Evolutionary conservation across 2,888 invertebrate genomes (phyloP), one percentile per base, ranked within the genome.

Genomic region (Aleiodes alternator): DNA sequence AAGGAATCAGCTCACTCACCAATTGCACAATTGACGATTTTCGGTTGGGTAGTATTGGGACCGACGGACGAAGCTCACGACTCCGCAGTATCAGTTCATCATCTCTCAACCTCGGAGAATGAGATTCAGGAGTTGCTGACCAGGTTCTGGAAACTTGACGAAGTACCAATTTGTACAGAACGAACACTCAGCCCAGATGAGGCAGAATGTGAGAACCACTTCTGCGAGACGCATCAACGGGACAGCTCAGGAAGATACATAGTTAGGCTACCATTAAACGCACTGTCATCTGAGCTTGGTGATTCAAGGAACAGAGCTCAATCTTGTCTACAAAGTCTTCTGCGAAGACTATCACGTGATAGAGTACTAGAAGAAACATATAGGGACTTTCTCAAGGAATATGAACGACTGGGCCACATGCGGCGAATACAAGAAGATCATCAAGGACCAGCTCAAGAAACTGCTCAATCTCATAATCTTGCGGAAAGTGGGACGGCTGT

Each of bases 251-350:
- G 83, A 0, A 70, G 80, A 61, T 85, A 84, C 75, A 69, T 75
- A 7, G 82, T 82, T 11, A 76, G 70, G 34, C 66, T 83, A n/a
- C 85, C 83, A 12, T 76, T 82, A 68, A 80, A 70, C 29, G 68
- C 75, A 59, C 51, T 77, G 31, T 29, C 73, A 43, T 53, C 72
- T n/a, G 29, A 7, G 31, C 59, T 59, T 1, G 59, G 59, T 12
- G 31, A 59, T n/a, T 59, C 59, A 59, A 3, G 12, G 4, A 14
- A 11, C n/a, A 57, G 23, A 6, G 57, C 57, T 11, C 16, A 23
- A 16, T 11, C 29, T 9, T 57, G 57, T 5, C 57, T 57, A 23
- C 14, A 57, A 16, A 5, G 57, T 16, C 7, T 6, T 4, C 23
- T 23, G 12, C 23, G 23, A 0, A n/a, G 57, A 29, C 12, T 57